These are phyloP conservation scores for Lucilia sericata DNA, from an alignment of 1,140 invertebrate species.

Conservation along the genomic window DNA sequence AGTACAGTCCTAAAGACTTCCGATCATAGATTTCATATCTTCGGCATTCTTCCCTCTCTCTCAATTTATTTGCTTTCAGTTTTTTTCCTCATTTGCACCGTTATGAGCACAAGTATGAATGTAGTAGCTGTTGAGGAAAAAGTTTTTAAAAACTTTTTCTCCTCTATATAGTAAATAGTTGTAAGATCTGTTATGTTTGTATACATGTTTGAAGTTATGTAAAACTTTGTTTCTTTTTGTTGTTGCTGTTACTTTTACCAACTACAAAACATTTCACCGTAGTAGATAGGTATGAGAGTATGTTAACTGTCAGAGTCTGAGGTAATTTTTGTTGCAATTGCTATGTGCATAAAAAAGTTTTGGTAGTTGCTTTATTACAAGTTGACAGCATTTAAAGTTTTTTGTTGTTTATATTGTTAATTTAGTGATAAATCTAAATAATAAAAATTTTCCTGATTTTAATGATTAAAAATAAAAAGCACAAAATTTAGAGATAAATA, in stretches of 20 bases:
- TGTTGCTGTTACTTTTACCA: background rate
- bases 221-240: background rate
- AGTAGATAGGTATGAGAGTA: too few relatives aligned
- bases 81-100: slow-evolving; percentile 16
- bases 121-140: background rate
- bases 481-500: too few relatives aligned
- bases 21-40: too few relatives aligned
- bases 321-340: background rate
- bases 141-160: background rate
- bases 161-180: background rate
- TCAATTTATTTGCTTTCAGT: background rate
- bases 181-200: background rate
- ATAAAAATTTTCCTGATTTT: slow-evolving; percentile 1
- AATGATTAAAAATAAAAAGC: background rate
- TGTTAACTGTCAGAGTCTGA: background rate
- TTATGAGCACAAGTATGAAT: background rate
- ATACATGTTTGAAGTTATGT: background rate
- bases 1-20: too few relatives aligned
- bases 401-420: background rate
- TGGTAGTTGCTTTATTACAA: background rate
- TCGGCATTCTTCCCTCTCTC: background rate
- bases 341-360: background rate
- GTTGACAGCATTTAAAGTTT: background rate
- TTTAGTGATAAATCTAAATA: background rate
- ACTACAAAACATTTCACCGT: background rate